Evolutionary conservation across 2,797 vertebrate species (phyloP).

Genomic region (Luscinia megarhynchos): DNA sequence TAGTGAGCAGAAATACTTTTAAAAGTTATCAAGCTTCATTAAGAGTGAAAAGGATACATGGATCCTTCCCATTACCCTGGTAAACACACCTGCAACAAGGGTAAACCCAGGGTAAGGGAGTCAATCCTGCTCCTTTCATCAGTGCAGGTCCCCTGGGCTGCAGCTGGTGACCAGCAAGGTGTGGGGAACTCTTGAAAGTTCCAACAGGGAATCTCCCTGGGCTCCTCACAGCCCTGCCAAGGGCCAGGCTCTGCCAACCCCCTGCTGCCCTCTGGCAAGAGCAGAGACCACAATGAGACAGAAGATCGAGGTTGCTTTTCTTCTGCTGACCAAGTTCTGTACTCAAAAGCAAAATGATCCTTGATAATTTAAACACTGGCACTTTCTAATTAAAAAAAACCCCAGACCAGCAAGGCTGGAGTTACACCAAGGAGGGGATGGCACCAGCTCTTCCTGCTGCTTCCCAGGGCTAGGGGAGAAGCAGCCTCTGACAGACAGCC

Average conservation of each 20-base stretch:
- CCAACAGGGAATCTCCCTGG: not conserved
- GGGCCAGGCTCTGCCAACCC: not conserved
- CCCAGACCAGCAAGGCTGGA: not conserved
- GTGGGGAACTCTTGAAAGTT: not conserved
- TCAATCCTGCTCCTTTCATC: not conserved
- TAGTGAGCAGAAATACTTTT: not conserved
- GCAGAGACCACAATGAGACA: not conserved
- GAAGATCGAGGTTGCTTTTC: fast-evolving
- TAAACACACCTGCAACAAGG: not conserved
- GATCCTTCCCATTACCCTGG: not conserved
- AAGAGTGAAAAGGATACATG: not conserved
- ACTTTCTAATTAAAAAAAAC: not conserved
- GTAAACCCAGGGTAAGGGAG: not conserved
- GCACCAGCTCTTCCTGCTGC: not conserved
- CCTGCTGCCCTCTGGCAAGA: not conserved
- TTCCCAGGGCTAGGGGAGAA: fast-evolving
- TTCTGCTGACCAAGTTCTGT: not conserved
- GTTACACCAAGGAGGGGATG: not conserved
- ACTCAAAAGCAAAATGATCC: not conserved
- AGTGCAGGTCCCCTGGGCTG: not conserved
- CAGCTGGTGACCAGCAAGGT: not conserved
- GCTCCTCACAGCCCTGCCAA: not conserved
- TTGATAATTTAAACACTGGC: not conserved
- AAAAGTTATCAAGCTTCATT: not conserved
- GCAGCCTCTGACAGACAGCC: not conserved